Evolutionary conservation across 2,113 vertebrate species (phyloP).

Genomic region (Fukomys damarensis): DNA sequence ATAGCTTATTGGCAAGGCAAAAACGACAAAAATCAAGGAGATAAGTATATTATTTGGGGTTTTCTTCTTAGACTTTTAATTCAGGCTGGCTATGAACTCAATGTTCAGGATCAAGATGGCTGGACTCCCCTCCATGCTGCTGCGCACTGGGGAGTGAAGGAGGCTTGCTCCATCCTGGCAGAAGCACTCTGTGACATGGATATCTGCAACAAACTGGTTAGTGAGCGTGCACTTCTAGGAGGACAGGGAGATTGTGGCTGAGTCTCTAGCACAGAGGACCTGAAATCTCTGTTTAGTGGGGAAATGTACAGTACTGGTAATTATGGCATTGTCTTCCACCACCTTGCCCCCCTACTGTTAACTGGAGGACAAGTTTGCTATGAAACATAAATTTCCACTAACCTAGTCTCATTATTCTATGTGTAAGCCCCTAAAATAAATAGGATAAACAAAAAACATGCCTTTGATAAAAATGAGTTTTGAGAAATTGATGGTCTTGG

Average conservation of each 20-base stretch:
- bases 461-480: not conserved
- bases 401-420: not conserved
- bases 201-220: conserved; percentile 93
- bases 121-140: conserved; percentile 97
- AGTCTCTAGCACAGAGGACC: not conserved
- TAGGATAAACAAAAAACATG: not conserved
- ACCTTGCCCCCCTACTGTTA: fast-evolving
- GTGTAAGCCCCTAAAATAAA: not conserved
- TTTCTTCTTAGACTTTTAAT: conserved; percentile 90
- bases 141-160: conserved; percentile 95
- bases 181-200: conserved; percentile 97
- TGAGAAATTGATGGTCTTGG: not conserved
- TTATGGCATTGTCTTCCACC: not conserved
- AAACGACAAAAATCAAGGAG: not conserved
- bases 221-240: conserved; percentile 41
- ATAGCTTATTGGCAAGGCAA: not conserved
- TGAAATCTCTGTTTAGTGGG: not conserved
- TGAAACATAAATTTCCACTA: not conserved
- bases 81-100: conserved; percentile 94
- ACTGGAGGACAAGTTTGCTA: not conserved
- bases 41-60: not conserved
- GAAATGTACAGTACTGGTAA: fast-evolving
- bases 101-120: conserved; percentile 92
- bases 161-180: conserved; percentile 93
- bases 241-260: not conserved